Evolutionary conservation across 1,140 invertebrate genomes (phyloP), one percentile per base, ranked within the genome.

Genomic region (Meloidogyne floridensis): DNA sequence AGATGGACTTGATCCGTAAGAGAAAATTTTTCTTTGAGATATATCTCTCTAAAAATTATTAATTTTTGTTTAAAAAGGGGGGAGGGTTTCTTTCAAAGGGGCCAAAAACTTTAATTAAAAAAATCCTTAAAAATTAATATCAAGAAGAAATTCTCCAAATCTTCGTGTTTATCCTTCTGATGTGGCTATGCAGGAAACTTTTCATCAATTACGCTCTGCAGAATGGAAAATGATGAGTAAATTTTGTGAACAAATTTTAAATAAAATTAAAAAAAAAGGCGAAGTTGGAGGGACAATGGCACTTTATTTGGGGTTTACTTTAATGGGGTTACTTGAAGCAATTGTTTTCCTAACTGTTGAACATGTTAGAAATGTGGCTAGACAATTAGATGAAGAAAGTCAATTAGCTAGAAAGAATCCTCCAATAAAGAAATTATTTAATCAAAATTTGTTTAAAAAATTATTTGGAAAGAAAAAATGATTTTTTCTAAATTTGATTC

Each of bases 301-400:
- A 7, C 77, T 84, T n/a, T 84, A 84, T 73, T 59, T 85, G n/a
- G 83, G 83, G 10, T 84, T 84, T 56, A 84, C 83, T 42, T 47
- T 84, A 43, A 86, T 84, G 84, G 82, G 83, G 56, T 59, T 84
- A 42, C 54, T 84, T 75, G 83, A 84, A 81, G 74, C 83, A 13
- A 18, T 84, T 71, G 72, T 77, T 51, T 84, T 84, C 15, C 71
- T 84, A 20, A 73, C 65, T 43, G 78, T 77, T 13, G 20, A 81
- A 18, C 43, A 74, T 43, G 53, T 85, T 47, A 72, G 83, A 13
- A 76, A 77, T 4, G 53, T 53, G 15, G 83, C 77, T 15, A n/a
- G 65, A 47, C 72, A 77, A 69, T 15, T 51, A 20, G 83, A 84
- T 78, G 83, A 84, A 54, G 65, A 77, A 51, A 81, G 75, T n/a